Percentiles rank a stretch among this genome's conserved stretches.
These are phyloP conservation scores for Hypotaenidia okinawae DNA, from an alignment of 2,797 vertebrate species.

Conservation along the genomic window DNA sequence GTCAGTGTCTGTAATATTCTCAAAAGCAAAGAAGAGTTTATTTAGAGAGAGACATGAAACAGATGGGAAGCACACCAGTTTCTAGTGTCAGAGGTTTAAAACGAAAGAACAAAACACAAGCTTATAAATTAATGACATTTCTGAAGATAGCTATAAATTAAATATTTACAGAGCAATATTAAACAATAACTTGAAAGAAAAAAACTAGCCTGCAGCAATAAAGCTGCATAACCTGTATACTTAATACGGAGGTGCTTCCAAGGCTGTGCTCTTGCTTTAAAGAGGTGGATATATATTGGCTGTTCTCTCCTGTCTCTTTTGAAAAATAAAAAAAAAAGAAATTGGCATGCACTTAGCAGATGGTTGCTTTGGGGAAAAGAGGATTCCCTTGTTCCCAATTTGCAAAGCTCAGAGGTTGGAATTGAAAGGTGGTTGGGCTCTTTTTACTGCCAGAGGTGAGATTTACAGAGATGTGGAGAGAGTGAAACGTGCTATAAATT, in stretches of 20 bases:
- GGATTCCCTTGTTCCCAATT: not conserved
- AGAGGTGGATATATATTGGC: not conserved
- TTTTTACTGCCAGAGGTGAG: not conserved
- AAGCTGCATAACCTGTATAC: not conserved
- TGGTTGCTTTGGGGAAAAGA: not conserved
- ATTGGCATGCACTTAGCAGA: not conserved
- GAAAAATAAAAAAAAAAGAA: not conserved
- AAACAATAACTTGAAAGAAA: not conserved
- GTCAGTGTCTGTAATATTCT: not conserved
- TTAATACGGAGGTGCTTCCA: not conserved
- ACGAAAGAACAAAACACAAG: not conserved
- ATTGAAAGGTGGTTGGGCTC: not conserved
- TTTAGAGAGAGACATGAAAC: not conserved
- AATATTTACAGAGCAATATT: constrained; percentile 6
- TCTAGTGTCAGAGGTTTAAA: not conserved
- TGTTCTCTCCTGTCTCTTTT: not conserved
- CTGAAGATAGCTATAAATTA: not conserved
- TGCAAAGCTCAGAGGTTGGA: not conserved
- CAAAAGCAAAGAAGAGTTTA: not conserved
- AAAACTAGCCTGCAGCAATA: not conserved
- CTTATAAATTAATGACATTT: not conserved
- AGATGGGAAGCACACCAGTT: not conserved
- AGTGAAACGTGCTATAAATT: not conserved
- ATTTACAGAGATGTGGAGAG: not conserved
- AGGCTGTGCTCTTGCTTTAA: not conserved